Conservation (phyloP, 1,140 invertebrate genomes). For the Pinna nobilis region DNA sequence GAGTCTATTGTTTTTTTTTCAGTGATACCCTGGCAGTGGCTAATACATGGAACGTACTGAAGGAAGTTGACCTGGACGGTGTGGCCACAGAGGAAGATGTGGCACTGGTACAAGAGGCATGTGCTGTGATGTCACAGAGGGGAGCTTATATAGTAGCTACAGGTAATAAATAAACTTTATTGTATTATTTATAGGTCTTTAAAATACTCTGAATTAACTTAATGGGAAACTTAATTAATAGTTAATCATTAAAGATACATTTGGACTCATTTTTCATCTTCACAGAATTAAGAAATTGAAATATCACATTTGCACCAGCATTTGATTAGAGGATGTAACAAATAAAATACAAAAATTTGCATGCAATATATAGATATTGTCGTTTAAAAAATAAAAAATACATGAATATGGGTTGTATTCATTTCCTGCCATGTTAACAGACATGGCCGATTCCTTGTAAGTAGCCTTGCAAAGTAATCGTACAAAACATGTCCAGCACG, state of each 20-base stretch:
- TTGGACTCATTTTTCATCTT: too few relatives aligned
- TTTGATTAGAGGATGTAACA: too few relatives aligned
- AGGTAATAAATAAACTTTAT: slow-evolving; percentile 77
- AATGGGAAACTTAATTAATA: not conserved
- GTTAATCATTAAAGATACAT: too few relatives aligned
- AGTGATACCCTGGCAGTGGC: slow-evolving; percentile 50
- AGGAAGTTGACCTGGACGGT: slow-evolving; percentile 86
- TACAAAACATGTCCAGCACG: too few relatives aligned
- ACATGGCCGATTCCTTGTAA: too few relatives aligned
- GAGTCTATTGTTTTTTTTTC: not conserved
- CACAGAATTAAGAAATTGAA: too few relatives aligned
- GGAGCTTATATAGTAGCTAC: slow-evolving; percentile 94
- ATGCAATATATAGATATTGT: too few relatives aligned
- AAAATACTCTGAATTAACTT: not conserved
- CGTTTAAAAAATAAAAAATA: too few relatives aligned
- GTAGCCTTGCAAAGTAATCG: not conserved
- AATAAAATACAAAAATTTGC: too few relatives aligned
- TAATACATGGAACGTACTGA: slow-evolving; percentile 87
- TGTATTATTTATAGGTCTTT: not conserved
- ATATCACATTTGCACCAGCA: too few relatives aligned
- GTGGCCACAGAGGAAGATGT: slow-evolving; percentile 88
- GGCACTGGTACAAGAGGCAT: slow-evolving; percentile 90
- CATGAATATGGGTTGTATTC: too few relatives aligned
- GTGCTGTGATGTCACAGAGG: slow-evolving; percentile 90
- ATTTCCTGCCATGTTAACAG: too few relatives aligned